Evolutionary conservation across 2,888 invertebrate genomes (phyloP).

Genomic region (Nowickia ferox): DNA sequence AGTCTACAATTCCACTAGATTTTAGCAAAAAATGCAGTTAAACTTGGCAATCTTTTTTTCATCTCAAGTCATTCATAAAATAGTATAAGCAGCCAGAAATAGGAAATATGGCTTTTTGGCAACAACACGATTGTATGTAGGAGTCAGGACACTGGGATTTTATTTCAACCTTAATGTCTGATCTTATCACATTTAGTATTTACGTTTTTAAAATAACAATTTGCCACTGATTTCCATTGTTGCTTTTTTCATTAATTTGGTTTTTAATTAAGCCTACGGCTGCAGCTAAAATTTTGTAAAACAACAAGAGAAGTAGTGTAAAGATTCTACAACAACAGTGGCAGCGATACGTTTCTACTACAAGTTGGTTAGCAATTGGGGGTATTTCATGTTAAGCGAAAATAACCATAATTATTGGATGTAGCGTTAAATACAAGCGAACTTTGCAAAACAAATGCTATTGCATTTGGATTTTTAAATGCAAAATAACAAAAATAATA

Average conservation of each 20-base stretch:
- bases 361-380: constrained; percentile 63
- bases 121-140: no score
- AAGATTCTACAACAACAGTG: constrained; percentile 8
- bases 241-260: no score
- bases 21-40: no score
- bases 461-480: constrained; percentile 32
- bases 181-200: background rate
- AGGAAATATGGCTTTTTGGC: no score
- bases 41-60: no score
- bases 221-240: background rate
- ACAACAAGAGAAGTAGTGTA: constrained; percentile 16
- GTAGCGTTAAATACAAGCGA: constrained; percentile 55
- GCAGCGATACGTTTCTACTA: constrained; percentile 27
- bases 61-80: no score
- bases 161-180: background rate
- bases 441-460: constrained; percentile 62
- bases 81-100: no score
- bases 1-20: no score
- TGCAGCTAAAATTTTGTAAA: constrained; percentile 23
- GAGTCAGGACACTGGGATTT: no score
- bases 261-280: background rate
- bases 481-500: constrained; percentile 46
- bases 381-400: constrained; percentile 68
- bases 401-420: constrained; percentile 55
- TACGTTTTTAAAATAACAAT: background rate